Conservation (phyloP, 35 echinoderm and acorn worm genomes). For the Amphiura filiformis region DNA sequence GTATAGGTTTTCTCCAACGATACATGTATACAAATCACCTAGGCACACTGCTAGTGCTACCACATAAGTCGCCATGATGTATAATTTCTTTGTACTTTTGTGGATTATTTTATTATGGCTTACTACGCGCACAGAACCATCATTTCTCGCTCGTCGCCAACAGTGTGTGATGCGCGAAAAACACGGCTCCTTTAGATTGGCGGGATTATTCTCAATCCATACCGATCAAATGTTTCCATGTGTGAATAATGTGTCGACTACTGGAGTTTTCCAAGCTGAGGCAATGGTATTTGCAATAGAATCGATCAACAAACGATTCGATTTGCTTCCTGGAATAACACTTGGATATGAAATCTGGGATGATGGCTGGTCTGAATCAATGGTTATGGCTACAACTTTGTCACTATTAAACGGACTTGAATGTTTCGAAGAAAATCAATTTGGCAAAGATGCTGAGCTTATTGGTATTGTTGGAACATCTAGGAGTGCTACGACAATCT, state of each 20-base stretch:
- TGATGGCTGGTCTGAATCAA: constrained; percentile 26
- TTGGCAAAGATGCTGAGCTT: neutral
- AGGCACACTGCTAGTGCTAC: no score
- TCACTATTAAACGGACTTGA: constrained; percentile 6
- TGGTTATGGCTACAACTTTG: constrained; percentile 5
- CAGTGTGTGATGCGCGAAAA: neutral
- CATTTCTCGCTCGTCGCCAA: no score
- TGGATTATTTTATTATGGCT: no score
- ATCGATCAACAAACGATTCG: constrained; percentile 19
- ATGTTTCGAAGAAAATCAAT: neutral
- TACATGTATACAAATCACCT: no score
- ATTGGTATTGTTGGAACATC: constrained; percentile 42
- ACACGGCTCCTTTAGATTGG: neutral
- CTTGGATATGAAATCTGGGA: constrained; percentile 50
- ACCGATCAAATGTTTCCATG: constrained; percentile 9
- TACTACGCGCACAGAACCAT: no score
- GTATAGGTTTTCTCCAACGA: no score
- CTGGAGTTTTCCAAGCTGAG: constrained; percentile 17
- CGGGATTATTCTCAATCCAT: constrained; percentile 24
- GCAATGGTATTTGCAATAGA: constrained; percentile 40
- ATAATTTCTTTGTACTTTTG: no score
- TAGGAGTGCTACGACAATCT: constrained; percentile 33
- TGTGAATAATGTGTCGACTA: neutral
- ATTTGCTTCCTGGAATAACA: constrained; percentile 27
- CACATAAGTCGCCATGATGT: no score